A percentile compares a stretch with the other conserved stretches of the same genome.
Evolutionary conservation across 2,888 invertebrate species (phyloP).

Genomic region (Phengaris arion): DNA sequence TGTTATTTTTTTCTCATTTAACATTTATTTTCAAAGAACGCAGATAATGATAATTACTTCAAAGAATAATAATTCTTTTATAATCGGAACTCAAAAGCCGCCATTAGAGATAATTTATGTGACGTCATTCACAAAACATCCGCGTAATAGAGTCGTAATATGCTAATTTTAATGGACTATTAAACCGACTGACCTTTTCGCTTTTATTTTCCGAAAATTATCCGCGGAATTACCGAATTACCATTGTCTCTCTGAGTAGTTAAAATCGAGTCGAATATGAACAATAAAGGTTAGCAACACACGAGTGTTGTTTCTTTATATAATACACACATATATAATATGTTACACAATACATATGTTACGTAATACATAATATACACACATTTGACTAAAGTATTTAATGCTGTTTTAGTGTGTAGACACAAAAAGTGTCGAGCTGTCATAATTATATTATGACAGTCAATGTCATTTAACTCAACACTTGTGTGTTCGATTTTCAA

Average conservation of each 20-base stretch:
- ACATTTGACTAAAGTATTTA: too few species aligned
- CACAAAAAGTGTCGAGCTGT: too few species aligned
- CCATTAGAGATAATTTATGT: conserved; percentile 27
- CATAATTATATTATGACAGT: too few species aligned
- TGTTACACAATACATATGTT: too few species aligned
- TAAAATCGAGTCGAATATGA: too few species aligned
- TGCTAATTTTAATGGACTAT: conserved; percentile 51
- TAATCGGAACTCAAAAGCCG: conserved; percentile 11
- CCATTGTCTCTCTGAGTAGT: background rate
- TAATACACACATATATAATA: too few species aligned
- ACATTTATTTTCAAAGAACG: background rate
- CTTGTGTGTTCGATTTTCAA: too few species aligned
- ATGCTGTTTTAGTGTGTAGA: too few species aligned
- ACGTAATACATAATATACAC: too few species aligned
- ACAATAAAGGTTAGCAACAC: too few species aligned
- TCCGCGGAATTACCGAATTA: background rate
- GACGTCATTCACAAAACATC: conserved; percentile 33
- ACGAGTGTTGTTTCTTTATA: too few species aligned
- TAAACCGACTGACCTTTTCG: conserved; percentile 36
- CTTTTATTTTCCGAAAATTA: conserved; percentile 22
- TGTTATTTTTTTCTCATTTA: background rate
- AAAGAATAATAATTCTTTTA: conserved; percentile 6
- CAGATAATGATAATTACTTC: background rate
- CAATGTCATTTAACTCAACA: too few species aligned
- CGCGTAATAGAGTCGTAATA: conserved; percentile 45